phyloP scores from a whole-genome alignment of 2,113 vertebrate species.

The Nibea albiflora region DNA sequence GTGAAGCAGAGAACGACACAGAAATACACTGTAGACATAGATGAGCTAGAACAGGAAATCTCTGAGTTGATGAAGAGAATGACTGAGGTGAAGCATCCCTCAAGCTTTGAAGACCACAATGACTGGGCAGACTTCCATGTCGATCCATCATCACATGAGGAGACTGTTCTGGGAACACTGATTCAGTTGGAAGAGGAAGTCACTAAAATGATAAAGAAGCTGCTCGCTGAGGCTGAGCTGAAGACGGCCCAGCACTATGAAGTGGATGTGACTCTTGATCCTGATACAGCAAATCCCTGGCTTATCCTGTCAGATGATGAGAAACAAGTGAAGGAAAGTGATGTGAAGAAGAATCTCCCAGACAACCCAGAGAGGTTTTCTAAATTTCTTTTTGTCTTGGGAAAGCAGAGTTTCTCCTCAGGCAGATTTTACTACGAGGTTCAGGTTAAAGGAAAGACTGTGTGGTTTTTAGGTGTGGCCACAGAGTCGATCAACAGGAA shows the following conservation, averaged over 20 bases:
- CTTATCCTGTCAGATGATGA: too few relatives aligned
- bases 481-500: neutral
- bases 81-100: conserved; percentile 1
- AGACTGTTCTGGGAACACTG: conserved; percentile 21
- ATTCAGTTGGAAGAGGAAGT: conserved; percentile 28
- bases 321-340: neutral
- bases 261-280: too few relatives aligned
- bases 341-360: neutral
- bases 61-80: conserved; percentile 11
- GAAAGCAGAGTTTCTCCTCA: neutral
- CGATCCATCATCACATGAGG: neutral
- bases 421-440: too few relatives aligned
- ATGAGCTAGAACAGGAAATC: conserved; percentile 26
- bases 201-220: neutral
- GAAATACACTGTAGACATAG: conserved; percentile 13
- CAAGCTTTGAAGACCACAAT: conserved; percentile 22
- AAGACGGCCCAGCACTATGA: too few relatives aligned
- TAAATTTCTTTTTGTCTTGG: neutral
- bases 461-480: too few relatives aligned
- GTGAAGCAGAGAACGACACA: neutral
- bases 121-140: conserved; percentile 22
- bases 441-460: too few relatives aligned
- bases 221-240: neutral
- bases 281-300: too few relatives aligned
- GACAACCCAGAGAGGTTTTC: conserved; percentile 25